Evolutionary conservation across 53 echinoderm and acorn worm species (phyloP).

Genomic region (Stichopus horrens): DNA sequence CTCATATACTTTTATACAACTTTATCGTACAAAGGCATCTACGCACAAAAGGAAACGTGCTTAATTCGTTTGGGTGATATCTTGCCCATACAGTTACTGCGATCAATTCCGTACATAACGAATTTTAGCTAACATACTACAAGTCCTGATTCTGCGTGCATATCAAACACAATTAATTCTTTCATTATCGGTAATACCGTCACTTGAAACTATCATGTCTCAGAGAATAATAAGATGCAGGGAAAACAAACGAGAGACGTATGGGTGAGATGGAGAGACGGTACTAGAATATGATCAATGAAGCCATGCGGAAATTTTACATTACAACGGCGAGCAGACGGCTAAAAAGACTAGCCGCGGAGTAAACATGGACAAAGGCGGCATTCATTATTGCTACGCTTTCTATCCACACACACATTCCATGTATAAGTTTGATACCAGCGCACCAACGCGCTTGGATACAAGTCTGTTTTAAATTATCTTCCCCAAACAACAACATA

Average conservation of each 20-base stretch:
- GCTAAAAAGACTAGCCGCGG: background rate
- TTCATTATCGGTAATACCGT: slow-evolving; percentile 35
- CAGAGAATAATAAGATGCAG: slow-evolving; percentile 27
- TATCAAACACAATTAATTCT: slow-evolving; percentile 37
- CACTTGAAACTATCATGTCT: slow-evolving; percentile 26
- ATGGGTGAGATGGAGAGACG: background rate
- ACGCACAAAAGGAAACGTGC: too few species aligned
- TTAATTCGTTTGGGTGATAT: too few species aligned
- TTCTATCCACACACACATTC: background rate
- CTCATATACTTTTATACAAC: too few species aligned
- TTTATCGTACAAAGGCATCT: too few species aligned
- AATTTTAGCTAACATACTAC: background rate
- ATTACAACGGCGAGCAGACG: background rate
- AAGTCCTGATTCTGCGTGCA: slow-evolving; percentile 12
- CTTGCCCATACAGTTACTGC: too few species aligned
- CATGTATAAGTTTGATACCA: background rate
- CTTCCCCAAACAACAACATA: background rate
- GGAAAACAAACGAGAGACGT: slow-evolving; percentile 1
- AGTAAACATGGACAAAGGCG: background rate
- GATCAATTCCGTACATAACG: too few species aligned
- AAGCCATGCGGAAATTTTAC: background rate
- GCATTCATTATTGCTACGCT: background rate
- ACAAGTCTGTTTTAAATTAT: slow-evolving; percentile 27
- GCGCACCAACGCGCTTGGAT: background rate
- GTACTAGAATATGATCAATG: background rate